Evolutionary conservation across 2,888 invertebrate species (phyloP).

Genomic region (Drosophila colorata): DNA sequence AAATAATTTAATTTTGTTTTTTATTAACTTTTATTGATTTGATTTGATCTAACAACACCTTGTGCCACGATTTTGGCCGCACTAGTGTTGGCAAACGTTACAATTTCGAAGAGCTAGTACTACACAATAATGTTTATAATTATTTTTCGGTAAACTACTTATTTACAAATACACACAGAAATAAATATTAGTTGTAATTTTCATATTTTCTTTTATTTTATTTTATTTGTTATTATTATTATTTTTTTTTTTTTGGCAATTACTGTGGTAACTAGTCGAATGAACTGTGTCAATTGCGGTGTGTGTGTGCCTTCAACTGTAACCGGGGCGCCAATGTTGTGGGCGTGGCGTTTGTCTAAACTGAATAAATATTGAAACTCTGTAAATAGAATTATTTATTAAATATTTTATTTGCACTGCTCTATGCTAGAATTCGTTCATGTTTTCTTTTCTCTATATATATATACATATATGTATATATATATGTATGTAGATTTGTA

Average conservation of each 20-base stretch:
- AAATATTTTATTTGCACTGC: slow-evolving; percentile 54
- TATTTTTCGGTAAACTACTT: slow-evolving; percentile 50
- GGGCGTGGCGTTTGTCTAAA: slow-evolving; percentile 54
- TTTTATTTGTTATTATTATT: slow-evolving; percentile 14
- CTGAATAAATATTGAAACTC: slow-evolving; percentile 67
- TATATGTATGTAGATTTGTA: slow-evolving; percentile 34
- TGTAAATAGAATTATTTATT: slow-evolving; percentile 68
- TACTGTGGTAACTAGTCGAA: slow-evolving; percentile 21
- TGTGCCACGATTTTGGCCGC: slow-evolving; percentile 48
- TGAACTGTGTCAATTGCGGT: slow-evolving; percentile 17
- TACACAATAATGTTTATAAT: slow-evolving; percentile 53
- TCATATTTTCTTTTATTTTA: not conserved
- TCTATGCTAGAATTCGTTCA: slow-evolving; percentile 41
- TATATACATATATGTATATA: slow-evolving; percentile 24
- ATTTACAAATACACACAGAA: slow-evolving; percentile 67
- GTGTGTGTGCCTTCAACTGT: slow-evolving; percentile 1
- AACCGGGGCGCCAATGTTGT: slow-evolving; percentile 5
- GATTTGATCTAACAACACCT: slow-evolving; percentile 51
- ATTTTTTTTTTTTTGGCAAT: slow-evolving; percentile 26
- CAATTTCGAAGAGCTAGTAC: slow-evolving; percentile 53
- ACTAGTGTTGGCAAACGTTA: slow-evolving; percentile 49
- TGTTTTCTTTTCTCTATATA: slow-evolving; percentile 29
- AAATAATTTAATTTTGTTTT: slow-evolving; percentile 36
- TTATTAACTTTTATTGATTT: slow-evolving; percentile 37
- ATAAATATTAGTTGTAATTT: slow-evolving; percentile 21